Evolutionary conservation across 1,140 invertebrate species (phyloP), one percentile per base, ranked within the genome.

Genomic region (Drosophila orena): DNA sequence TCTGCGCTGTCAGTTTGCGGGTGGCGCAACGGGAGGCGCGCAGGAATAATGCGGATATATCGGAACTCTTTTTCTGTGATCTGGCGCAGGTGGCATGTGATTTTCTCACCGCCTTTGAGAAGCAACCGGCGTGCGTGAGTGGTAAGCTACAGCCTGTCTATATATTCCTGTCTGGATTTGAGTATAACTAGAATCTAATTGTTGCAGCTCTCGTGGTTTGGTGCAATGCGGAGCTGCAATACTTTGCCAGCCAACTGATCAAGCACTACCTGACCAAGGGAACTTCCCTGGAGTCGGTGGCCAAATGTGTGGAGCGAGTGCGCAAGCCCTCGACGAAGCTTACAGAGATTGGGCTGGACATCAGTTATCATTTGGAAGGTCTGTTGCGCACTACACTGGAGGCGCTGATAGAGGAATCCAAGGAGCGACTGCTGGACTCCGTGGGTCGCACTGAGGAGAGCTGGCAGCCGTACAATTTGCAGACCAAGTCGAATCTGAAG

Each of bases 251-350:
- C 93, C 96, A 95, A 95, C 96, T 96, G 92, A 95, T 95, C 80
- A 98, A 95, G 85, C 98, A 99, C 93, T 96, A 99, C 17, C 98
- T 99, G 91, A 96, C 96, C 76, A 97, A 97, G 14, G 97, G 98
- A 93, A 96, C 97, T 56, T 95, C 96, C 5, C 91, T 98, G 59
- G 95, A 96, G 49, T 95, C 95, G 4, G 94, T 99, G 49, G 95
- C 97, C 12, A 97, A 98, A 91, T 98, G 98, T 93, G 96, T 99
- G 43, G 93, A 95, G 44, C 94, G 95, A 77, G 94, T 97, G 35
- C 94, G 96, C 70, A 94, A 94, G 77, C 96, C 97, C 52, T 97
- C 97, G 85, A 93, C 95, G 50, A 94, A 94, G 49, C 93, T 94
- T 43, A 94, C 93, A 65, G 93, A 94, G 75, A 94, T 94, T 81